Base-by-base conservation (phyloP, 1,140 invertebrate genomes). In the Nasonia vitripennis region DNA sequence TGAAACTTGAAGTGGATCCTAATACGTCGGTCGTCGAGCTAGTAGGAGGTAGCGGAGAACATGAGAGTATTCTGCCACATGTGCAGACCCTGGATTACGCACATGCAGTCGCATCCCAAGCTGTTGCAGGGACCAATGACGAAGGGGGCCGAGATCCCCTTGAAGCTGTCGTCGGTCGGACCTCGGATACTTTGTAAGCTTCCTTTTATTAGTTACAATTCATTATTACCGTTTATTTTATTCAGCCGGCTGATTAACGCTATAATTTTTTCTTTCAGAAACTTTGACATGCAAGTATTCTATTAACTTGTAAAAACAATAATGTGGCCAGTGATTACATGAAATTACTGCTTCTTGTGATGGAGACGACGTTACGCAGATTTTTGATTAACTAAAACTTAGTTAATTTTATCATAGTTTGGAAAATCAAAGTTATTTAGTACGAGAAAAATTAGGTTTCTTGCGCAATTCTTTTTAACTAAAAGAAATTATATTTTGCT, bases 51-150 rank as follows among this genome's bases (percentile, higher is more conserved):
- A 92, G 87, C 0, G 89, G 91, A 0, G 89, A 91, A 14, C 90
- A 91, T 51, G 92, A 93, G 34, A 91, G 88, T 78, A 93, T 93
- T 84, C 88, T 93, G n/a, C 93, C 93, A 0, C 92, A 93, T 78
- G 89, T 87, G 55, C 92, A 91, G 27, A 90, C 86, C 9, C 81
- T 93, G 20, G 92, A 93, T 14, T 93, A 91, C 20, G 88, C 88
- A 3, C 37, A 67, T 11, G 51, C 41, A 2, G 67, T 78, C 14
- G 70, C 81, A 20, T 12, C 74, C 20, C 67, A 27, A 67, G 41
- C 70, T 31, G 55, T 27, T 23, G 48, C 74, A 51, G 37, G 20
- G 20, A 75, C 55, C 71, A 82, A 80, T 17, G 74, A 4, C 51
- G 79, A 78, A 62, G 87, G 84, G 31, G 92, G 92, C 0, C 90